A percentile compares a stretch with the other conserved stretches of the same genome.
Evolutionary conservation across 2,888 invertebrate genomes (phyloP).

Genomic region (Drosophila planitibia): DNA sequence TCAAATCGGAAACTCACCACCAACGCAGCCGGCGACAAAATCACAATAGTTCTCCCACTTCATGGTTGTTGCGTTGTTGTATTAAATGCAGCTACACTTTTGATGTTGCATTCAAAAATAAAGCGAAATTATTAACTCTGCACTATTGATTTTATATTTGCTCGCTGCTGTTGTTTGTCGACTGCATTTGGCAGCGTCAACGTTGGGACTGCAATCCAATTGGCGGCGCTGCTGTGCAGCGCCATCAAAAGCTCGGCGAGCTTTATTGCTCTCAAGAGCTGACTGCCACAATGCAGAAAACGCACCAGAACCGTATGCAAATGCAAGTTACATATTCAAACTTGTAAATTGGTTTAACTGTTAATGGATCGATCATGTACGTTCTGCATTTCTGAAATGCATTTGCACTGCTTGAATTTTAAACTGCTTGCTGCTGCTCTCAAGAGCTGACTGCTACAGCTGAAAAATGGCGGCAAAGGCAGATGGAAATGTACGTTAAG

Average conservation of each 20-base stretch:
- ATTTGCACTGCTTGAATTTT: not conserved
- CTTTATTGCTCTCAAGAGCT: slow-evolving; percentile 43
- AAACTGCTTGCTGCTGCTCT: slow-evolving; percentile 18
- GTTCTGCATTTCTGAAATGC: slow-evolving; percentile 32
- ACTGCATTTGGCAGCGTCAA: slow-evolving; percentile 60
- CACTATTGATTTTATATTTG: slow-evolving; percentile 70
- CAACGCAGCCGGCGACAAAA: slow-evolving; percentile 87
- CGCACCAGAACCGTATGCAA: not conserved
- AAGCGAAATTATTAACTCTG: not conserved
- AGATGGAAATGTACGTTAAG: not conserved
- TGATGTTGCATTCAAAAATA: not conserved
- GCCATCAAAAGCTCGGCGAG: slow-evolving; percentile 40
- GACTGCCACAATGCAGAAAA: slow-evolving; percentile 5
- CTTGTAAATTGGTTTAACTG: slow-evolving; percentile 56
- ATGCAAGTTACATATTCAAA: slow-evolving; percentile 40
- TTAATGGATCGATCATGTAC: slow-evolving; percentile 64
- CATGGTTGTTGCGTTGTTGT: slow-evolving; percentile 50
- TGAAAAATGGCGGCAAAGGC: not conserved
- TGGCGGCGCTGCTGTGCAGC: slow-evolving; percentile 24
- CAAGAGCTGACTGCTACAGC: not conserved
- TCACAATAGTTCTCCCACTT: slow-evolving; percentile 85
- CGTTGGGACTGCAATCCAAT: slow-evolving; percentile 51
- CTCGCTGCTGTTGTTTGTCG: slow-evolving; percentile 24
- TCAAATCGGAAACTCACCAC: slow-evolving; percentile 85
- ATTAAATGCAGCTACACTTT: slow-evolving; percentile 33